phyloP scores from a whole-genome alignment of 1,140 invertebrate genomes.

The Phocides pigmalion region DNA sequence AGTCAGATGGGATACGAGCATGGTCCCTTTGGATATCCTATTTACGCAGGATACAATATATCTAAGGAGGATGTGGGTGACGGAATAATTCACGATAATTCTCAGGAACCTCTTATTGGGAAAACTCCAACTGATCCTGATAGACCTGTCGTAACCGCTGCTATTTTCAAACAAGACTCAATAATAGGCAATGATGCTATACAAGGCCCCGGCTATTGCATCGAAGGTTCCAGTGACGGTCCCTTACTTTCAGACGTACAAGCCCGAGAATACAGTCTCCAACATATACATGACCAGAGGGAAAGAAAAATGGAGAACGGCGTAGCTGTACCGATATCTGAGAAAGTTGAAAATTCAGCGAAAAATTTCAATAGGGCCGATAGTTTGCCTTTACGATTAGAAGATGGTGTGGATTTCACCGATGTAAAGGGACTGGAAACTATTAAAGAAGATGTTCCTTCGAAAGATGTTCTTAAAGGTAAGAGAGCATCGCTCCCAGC shows the following conservation, averaged over 20 bases:
- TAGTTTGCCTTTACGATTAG: conserved; percentile 67
- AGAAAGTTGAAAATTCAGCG: conserved; percentile 64
- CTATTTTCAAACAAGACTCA: conserved; percentile 86
- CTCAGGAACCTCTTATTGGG: conserved; percentile 74
- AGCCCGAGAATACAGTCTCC: conserved; percentile 77
- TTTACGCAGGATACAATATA: conserved; percentile 84
- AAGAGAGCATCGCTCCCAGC: conserved; percentile 74
- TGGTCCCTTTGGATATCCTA: conserved; percentile 87
- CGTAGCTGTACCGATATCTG: conserved; percentile 63
- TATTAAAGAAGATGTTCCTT: conserved; percentile 64
- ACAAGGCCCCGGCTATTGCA: conserved; percentile 76
- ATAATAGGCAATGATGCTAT: conserved; percentile 77
- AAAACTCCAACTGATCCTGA: conserved; percentile 83
- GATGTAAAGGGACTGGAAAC: conserved; percentile 61
- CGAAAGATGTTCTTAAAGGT: conserved; percentile 61
- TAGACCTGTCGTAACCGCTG: conserved; percentile 88
- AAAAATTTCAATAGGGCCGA: conserved; percentile 69
- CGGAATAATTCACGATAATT: conserved; percentile 71
- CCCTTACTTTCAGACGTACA: conserved; percentile 80
- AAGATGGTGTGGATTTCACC: conserved; percentile 52
- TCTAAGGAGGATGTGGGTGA: conserved; percentile 81
- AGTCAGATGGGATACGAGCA: conserved; percentile 91
- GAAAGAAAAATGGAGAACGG: conserved; percentile 77
- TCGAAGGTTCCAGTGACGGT: conserved; percentile 80
- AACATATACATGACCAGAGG: conserved; percentile 73